Evolutionary conservation across 2,113 vertebrate genomes (phyloP).

Genomic region (Amphiprion percula): DNA sequence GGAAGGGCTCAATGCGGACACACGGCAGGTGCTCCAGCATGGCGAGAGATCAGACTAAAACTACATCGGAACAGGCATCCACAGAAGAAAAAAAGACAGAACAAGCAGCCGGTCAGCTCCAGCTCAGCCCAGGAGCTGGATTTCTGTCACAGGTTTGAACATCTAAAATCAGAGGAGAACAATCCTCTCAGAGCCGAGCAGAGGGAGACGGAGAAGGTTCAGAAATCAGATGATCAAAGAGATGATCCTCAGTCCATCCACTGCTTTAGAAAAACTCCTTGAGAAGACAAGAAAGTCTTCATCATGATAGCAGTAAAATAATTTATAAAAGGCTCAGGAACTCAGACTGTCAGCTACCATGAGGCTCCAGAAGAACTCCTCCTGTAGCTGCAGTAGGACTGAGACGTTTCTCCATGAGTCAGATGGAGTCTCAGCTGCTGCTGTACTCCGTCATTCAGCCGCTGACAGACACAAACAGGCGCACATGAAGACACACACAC

Average conservation of each 20-base stretch:
- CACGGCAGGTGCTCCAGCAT: constrained; percentile 74
- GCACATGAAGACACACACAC: constrained; percentile 7
- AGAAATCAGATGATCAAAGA: constrained; percentile 24
- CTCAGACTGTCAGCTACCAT: constrained; percentile 5
- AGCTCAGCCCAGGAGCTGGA: constrained; percentile 23
- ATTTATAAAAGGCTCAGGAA: background rate
- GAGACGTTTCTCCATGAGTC: constrained; percentile 37
- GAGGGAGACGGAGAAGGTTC: constrained; percentile 25
- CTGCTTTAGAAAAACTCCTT: constrained; percentile 14
- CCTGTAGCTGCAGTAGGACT: constrained; percentile 47
- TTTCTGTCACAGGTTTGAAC: constrained; percentile 8
- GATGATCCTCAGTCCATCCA: constrained; percentile 3
- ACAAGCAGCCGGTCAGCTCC: background rate
- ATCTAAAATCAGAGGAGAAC: constrained; percentile 10
- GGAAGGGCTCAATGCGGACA: constrained; percentile 69
- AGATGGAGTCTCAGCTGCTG: constrained; percentile 65
- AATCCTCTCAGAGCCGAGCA: constrained; percentile 20
- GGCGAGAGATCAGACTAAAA: constrained; percentile 29
- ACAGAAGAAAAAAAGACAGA: background rate
- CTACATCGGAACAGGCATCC: constrained; percentile 3
- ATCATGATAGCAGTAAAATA: too few species aligned
- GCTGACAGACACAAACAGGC: constrained; percentile 71
- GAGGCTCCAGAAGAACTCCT: constrained; percentile 22
- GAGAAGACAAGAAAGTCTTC: background rate
- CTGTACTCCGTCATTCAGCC: constrained; percentile 65